Conservation (phyloP, 2,113 vertebrate genomes). For the Muscicapa adusta region DNA sequence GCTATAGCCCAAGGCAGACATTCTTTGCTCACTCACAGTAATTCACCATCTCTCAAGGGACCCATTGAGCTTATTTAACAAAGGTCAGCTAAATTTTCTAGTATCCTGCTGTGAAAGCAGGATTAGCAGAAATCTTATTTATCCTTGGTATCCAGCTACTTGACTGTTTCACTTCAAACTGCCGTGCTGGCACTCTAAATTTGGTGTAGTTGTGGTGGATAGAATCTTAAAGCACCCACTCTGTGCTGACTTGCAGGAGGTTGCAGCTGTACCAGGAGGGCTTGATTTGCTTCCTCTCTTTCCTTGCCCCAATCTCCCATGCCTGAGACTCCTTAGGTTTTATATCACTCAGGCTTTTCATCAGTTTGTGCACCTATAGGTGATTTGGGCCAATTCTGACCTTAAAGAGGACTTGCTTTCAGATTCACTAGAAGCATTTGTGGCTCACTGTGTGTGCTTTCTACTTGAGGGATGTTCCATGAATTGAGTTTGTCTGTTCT, state of each 20-base stretch:
- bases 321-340: not conserved
- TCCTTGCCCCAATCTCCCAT: not conserved
- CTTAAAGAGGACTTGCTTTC: not conserved
- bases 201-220: not conserved
- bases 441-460: not conserved
- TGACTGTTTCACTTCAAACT: slow-evolving; percentile 6
- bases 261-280: not conserved
- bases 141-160: slow-evolving; percentile 18
- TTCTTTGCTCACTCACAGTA: slow-evolving; percentile 5
- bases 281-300: not conserved
- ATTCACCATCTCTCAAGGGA: slow-evolving; percentile 30
- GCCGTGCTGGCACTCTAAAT: not conserved
- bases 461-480: not conserved
- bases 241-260: not conserved
- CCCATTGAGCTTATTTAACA: slow-evolving; percentile 53
- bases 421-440: not conserved
- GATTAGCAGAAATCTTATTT: slow-evolving; percentile 51
- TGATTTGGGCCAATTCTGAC: not conserved
- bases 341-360: not conserved
- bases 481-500: not conserved
- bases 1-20: not conserved
- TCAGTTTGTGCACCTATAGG: not conserved
- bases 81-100: slow-evolving; percentile 62
- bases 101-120: slow-evolving; percentile 48
- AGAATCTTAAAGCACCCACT: not conserved